Evolutionary conservation across 2,113 vertebrate species (phyloP), one percentile per base, ranked within the genome.

Genomic region (Crypturellus undulatus): DNA sequence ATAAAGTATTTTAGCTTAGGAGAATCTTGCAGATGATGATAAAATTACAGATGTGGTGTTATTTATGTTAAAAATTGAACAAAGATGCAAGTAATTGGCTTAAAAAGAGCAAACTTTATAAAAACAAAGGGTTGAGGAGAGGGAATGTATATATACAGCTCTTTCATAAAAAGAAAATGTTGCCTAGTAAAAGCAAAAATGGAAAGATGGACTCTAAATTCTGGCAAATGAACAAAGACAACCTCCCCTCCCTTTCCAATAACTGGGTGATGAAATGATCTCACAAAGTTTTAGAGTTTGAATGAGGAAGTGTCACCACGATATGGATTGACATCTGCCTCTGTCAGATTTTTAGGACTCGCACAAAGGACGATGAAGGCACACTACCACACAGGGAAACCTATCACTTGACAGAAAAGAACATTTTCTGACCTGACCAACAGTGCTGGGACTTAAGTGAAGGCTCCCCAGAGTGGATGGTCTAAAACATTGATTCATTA

Each of bases 401-500:
- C 63, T 85, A 63, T 75, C 87, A 84, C 59, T 87, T 96, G 95
- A 96, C 95, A 96, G 90, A 86, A 94, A 95, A 92, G 94, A 92
- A 82, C 88, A 82, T 90, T 96, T 93, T 84, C 52, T 95, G 95
- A 97, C 96, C 95, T 89, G 95, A 94, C 91, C 86, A 83, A n/a
- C 79, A 94, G 90, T 97, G 67, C 96, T 95, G 90, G 88, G 84
- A 94, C 89, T 93, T 78, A 95, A 94, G 86, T 94, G 94, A 91
- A 91, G 76, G 94, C 52, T 97, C 97, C 94, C 87, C 92, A 91
- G 95, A 95, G 92, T 68, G n/a, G 83, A 88, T 58, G 45, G 79
- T 93, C 87, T 87, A 90, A 97, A 95, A 84, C 64, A 96, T 72
- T 95, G 95, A 96, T 97, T 98, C 92, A 96, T 98, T 97, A 96